These are phyloP conservation scores for Tineola bisselliella DNA, from an alignment of 2,888 invertebrate species.

Conservation along the genomic window DNA sequence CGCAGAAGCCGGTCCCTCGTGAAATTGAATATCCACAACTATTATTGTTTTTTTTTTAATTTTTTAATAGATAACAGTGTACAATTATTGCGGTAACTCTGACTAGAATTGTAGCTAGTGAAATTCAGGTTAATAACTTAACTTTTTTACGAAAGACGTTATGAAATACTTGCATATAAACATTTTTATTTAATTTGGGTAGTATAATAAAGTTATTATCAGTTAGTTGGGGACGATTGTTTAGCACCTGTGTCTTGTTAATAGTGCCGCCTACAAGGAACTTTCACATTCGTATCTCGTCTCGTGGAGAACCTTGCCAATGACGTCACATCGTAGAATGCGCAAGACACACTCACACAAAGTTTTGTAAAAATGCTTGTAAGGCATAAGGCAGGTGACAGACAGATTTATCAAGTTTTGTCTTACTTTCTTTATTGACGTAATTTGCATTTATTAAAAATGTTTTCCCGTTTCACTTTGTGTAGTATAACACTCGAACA, in stretches of 20 bases:
- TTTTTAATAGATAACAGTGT: neutral
- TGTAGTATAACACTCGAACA: neutral
- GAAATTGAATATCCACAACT: neutral
- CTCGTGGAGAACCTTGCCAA: slow-evolving; percentile 44
- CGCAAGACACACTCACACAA: slow-evolving; percentile 22
- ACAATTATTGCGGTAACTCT: neutral
- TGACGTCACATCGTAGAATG: slow-evolving; percentile 44
- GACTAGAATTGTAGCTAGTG: neutral
- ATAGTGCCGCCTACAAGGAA: slow-evolving; percentile 42
- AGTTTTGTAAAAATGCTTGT: neutral
- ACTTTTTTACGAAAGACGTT: neutral
- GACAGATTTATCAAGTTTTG: neutral
- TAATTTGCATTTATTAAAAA: neutral
- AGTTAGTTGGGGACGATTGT: slow-evolving; percentile 27
- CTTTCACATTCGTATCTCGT: slow-evolving; percentile 61
- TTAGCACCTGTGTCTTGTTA: slow-evolving; percentile 47
- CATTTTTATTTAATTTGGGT: neutral
- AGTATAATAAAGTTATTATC: neutral
- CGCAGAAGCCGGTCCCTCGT: neutral
- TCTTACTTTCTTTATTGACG: neutral
- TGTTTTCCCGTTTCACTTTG: neutral
- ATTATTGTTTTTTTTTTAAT: neutral
- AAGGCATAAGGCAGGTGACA: too few relatives aligned
- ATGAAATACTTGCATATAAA: neutral
- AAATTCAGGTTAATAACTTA: neutral